Evolutionary conservation across 2,888 invertebrate species (phyloP).

Genomic region (Cheilosia urbana): DNA sequence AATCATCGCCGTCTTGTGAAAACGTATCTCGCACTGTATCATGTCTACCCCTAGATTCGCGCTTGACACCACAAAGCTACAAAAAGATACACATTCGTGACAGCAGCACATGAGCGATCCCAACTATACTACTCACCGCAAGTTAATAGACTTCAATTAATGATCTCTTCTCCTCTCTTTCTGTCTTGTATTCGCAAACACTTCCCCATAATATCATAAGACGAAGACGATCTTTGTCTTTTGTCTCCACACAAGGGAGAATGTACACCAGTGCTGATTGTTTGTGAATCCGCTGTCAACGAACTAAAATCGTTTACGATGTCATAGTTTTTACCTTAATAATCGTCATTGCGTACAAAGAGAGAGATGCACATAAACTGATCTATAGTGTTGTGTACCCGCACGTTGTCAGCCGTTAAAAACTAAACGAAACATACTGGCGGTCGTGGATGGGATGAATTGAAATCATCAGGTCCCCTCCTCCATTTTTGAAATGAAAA

Average conservation of each 20-base stretch:
- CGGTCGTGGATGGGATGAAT: constrained; percentile 50
- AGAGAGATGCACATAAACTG: constrained; percentile 25
- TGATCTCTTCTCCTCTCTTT: constrained; percentile 55
- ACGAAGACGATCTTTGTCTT: background rate
- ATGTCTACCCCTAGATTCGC: constrained; percentile 34
- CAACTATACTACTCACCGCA: constrained; percentile 71
- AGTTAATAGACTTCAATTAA: constrained; percentile 76
- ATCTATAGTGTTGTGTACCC: constrained; percentile 61
- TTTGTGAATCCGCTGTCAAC: constrained; percentile 68
- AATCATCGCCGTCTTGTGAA: constrained; percentile 48
- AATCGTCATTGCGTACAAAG: constrained; percentile 49
- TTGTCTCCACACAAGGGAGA: constrained; percentile 15
- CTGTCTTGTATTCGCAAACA: constrained; percentile 4
- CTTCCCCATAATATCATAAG: constrained; percentile 9
- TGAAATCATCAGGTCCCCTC: constrained; percentile 58
- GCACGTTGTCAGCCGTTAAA: constrained; percentile 71
- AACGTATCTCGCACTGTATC: constrained; percentile 49
- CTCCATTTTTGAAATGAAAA: constrained; percentile 67
- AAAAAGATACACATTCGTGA: constrained; percentile 34
- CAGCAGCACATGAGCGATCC: constrained; percentile 43
- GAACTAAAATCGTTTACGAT: constrained; percentile 74
- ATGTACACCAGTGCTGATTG: constrained; percentile 43
- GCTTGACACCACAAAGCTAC: constrained; percentile 30
- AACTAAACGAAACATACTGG: constrained; percentile 68
- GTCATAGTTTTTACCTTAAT: constrained; percentile 74